Evolutionary conservation across 2,888 invertebrate genomes (phyloP), one percentile per base, ranked within the genome.

Genomic region (Cryptus viduatorius): DNA sequence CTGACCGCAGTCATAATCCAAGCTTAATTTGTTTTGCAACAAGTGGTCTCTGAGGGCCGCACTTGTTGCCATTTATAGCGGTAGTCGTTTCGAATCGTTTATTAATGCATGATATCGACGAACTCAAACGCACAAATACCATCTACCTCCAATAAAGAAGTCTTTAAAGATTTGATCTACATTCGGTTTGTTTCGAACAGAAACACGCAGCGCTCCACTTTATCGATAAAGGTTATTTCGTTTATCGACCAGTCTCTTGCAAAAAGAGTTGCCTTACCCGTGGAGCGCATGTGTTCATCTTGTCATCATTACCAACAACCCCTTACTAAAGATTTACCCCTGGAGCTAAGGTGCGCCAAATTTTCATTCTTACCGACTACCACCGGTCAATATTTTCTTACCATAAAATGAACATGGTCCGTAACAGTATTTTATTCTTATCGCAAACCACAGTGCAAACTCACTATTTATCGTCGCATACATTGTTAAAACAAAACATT

Each of bases 41-140:
- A 56, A 56, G 56, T 56, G 24, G 56, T 56, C 19, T 56, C 56
- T 24, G 4, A 19, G 24, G 14, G 24, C 56, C 56, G 19, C 56
- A 56, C 24, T 56, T 56, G 56, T 56, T 56, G 56, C 56, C 24
- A 56, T 56, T 24, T 12, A 10, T 24, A 56, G 24, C 24, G 56
- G 8, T 56, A 16, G 24, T 4, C 19, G 19, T 56, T 56, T 56
- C 19, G 24, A 10, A 56, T 56, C 12, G 19, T 56, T 56, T 56
- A 56, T 24, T 24, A 16, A 56, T 56, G 24, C 10, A 10, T 4
- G 56, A 56, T 56, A 56, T 8, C 56, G 56, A 24, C 8, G 24
- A 56, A 10, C 31, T 3, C 37, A 8, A 37, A 61, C 14, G n/a
- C 37, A 37, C 37, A 14, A 61, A 29, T 14, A n/a, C 4, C 37